Evolutionary conservation across 1,140 invertebrate species (phyloP), one percentile per base, ranked within the genome.

Genomic region (Argopecten irradians): DNA sequence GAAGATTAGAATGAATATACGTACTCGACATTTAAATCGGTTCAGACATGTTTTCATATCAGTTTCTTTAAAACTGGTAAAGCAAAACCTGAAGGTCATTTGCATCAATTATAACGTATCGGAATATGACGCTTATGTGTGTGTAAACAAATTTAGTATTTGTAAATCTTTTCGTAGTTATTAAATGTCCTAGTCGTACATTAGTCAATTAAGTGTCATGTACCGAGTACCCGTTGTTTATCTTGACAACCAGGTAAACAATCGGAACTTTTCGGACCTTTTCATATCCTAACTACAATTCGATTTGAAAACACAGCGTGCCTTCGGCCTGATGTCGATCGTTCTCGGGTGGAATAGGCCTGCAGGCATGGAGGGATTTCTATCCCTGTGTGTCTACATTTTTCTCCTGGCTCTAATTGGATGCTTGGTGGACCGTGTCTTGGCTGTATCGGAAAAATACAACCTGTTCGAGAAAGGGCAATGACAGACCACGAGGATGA

Each of bases 401-500:
- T 71, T 1, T 71, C 22, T 71, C 55, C 55, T 71, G 55, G 55
- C 55, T 22, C n/a, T n/a, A 22, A 71, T 71, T 71, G 55, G 55
- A 22, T 71, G 55, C 55, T n/a, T 71, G 55, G 55, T 71, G 2
- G 55, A 71, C 55, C 55, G 55, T n/a, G 55, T 71, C 5, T 11
- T 71, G 55, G 55, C 55, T 3, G 55, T 71, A 3, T 28, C 55
- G 22, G 55, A 71, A n/a, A 71, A 71, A 71, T 71, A 71, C 55
- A 71, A 71, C 55, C 55, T 71, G 5, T 71, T 71, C 55, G 55
- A n/a, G 55, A 71, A 71, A 71, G 55, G 55, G 55, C 55, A 71
- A 28, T 71, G 55, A 71, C 22, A 28, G 55, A 71, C 22, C 22
- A n/a, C 55, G 1, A 16, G n/a, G 22, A 2, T 28, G n/a, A 71